These are phyloP conservation scores for Nesogale talazaci DNA, from an alignment of 2,113 vertebrate genomes.

Conservation along the genomic window DNA sequence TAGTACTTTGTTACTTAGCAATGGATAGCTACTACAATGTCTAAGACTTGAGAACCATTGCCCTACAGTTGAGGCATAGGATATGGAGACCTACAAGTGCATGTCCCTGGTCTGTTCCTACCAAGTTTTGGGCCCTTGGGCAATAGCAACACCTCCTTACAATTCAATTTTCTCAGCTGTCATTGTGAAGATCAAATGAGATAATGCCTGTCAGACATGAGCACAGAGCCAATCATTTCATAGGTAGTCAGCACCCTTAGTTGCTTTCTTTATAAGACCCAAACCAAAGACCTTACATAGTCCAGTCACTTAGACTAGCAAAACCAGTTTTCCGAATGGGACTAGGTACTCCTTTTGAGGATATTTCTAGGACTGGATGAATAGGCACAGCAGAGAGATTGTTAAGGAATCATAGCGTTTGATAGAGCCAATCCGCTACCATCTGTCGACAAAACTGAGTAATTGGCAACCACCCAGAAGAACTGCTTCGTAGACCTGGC, in stretches of 20 bases:
- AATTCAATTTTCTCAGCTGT: neutral
- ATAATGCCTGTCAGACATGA: neutral
- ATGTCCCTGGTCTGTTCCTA: neutral
- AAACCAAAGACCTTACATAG: neutral
- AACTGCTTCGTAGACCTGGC: neutral
- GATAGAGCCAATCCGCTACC: neutral
- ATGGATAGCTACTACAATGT: neutral
- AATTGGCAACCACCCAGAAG: neutral
- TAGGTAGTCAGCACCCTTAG: neutral
- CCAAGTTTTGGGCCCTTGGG: neutral
- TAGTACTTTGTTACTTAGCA: neutral
- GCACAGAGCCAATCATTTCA: neutral
- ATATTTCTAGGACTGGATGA: neutral
- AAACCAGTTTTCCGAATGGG: neutral
- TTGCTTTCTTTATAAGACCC: neutral
- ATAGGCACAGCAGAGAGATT: neutral
- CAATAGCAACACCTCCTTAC: neutral
- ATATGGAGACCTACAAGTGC: neutral
- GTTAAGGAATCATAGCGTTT: neutral
- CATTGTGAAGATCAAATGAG: neutral
- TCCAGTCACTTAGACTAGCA: neutral
- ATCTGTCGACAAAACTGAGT: slow-evolving; percentile 11
- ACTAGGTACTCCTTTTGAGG: neutral
- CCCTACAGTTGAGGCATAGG: neutral
- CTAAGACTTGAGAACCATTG: neutral